Evolutionary conservation across 2,113 vertebrate species (phyloP).

Genomic region (Sylvia atricapilla): DNA sequence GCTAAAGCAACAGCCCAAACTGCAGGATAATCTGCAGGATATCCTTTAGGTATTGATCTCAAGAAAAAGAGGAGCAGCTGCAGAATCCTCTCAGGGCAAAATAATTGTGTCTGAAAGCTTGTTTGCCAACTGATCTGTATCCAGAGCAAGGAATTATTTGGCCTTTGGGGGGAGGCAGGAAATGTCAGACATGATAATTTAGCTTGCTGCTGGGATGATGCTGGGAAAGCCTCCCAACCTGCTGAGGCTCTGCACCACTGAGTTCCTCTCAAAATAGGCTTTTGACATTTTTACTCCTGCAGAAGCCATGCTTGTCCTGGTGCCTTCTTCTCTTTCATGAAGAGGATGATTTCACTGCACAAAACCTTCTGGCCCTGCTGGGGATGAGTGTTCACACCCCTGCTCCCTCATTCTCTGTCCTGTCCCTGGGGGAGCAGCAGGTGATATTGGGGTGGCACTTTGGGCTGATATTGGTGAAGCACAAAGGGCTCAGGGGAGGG

Average conservation of each 20-base stretch:
- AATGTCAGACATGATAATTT: conserved; percentile 18
- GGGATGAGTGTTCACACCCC: accelerated
- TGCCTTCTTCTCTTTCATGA: background rate
- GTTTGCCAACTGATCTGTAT: conserved; percentile 15
- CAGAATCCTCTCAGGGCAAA: conserved; percentile 43
- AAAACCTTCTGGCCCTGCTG: background rate
- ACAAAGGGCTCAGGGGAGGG: background rate
- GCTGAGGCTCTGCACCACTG: background rate
- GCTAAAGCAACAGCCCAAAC: background rate
- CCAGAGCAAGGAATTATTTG: conserved; percentile 46
- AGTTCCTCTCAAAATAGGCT: background rate
- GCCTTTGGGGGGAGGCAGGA: background rate
- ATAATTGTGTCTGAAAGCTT: conserved; percentile 17
- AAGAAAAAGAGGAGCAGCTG: conserved; percentile 50
- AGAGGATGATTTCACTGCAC: background rate
- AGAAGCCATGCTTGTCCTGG: background rate
- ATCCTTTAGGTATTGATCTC: conserved; percentile 47
- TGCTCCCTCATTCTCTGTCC: accelerated
- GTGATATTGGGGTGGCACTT: background rate
- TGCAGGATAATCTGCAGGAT: conserved; percentile 45
- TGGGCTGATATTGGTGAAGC: background rate
- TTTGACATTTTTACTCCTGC: background rate
- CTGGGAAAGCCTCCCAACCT: background rate
- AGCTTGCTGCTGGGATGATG: background rate
- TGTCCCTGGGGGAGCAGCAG: background rate